Base-by-base conservation (phyloP, 2,888 invertebrate genomes). In the Tenthredo notha region DNA sequence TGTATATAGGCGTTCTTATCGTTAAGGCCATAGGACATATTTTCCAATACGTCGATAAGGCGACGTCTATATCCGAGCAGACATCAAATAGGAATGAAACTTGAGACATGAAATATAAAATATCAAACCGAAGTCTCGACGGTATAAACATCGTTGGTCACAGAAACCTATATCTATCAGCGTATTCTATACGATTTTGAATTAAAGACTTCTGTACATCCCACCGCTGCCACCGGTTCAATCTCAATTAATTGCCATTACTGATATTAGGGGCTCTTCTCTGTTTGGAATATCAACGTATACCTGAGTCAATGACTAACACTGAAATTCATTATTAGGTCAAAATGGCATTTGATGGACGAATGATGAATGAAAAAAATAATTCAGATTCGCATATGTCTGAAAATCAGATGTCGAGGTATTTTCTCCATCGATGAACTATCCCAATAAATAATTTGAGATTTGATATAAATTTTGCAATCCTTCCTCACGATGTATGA, bases 21-120 rank as follows among this genome's bases (percentile, higher is more conserved):
- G 70, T 40, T 21, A 72, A 3, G 43, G 33, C 33, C 29, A 21
- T 4, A 43, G 72, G 21, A 74, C n/a, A 21, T 43, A 43, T 74
- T 74, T 74, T 21, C 72, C 72, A 25, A 74, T 77, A 77, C 50
- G 77, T 77, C 77, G 77, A 77, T 77, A 50, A 50, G 29, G 33
- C 77, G 77, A 50, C 50, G 77, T 77, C 77, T 77, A 25, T 54
- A 54, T 77, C 54, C 50, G 0, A 43, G 54, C 50, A 29, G 29
- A 50, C 50, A 77, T 77, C 18, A 77, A 77, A 77, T 77, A 77
- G 77, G 50, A 77, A 77, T 54, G 77, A 77, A 77, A 77, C 50
- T 50, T 33, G 77, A 54, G 77, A 77, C 29, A 77, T 33, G 50
- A 33, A 77, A 77, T 77, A 77, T 54, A 33, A 77, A 77, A 77